Conservation (phyloP, 2,797 vertebrate genomes). For the Todus mexicanus region DNA sequence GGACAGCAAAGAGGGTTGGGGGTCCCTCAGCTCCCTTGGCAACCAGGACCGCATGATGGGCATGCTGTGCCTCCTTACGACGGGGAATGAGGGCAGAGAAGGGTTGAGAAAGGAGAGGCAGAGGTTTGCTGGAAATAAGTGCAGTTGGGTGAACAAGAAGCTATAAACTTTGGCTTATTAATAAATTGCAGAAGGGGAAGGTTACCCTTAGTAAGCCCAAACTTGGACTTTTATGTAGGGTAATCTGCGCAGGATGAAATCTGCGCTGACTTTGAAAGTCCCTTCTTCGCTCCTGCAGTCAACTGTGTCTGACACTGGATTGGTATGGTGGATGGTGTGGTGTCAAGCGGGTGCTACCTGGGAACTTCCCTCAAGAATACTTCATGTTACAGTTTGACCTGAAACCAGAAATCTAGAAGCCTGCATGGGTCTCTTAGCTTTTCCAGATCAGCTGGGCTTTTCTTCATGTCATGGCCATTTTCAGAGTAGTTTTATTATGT, state of each 20-base stretch:
- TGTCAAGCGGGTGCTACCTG: neutral
- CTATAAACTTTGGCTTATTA: neutral
- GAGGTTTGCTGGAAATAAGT: neutral
- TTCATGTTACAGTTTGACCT: neutral
- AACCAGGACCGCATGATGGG: neutral
- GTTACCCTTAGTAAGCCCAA: neutral
- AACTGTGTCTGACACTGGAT: neutral
- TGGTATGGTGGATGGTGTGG: neutral
- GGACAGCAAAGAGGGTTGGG: neutral
- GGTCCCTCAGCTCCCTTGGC: neutral
- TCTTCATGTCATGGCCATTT: neutral
- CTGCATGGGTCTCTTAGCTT: neutral
- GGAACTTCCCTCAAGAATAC: neutral
- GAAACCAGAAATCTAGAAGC: neutral
- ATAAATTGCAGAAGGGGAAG: neutral
- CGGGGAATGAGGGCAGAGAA: neutral
- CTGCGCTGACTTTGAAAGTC: neutral
- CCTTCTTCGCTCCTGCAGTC: neutral
- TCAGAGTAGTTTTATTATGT: neutral
- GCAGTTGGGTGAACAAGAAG: neutral
- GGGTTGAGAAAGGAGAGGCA: neutral
- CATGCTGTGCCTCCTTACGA: neutral
- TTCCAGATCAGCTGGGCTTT: neutral
- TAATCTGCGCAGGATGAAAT: neutral
- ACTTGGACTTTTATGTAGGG: neutral